Evolutionary conservation across 2,888 invertebrate species (phyloP).

Genomic region (Drosophila pseudotalamancana): DNA sequence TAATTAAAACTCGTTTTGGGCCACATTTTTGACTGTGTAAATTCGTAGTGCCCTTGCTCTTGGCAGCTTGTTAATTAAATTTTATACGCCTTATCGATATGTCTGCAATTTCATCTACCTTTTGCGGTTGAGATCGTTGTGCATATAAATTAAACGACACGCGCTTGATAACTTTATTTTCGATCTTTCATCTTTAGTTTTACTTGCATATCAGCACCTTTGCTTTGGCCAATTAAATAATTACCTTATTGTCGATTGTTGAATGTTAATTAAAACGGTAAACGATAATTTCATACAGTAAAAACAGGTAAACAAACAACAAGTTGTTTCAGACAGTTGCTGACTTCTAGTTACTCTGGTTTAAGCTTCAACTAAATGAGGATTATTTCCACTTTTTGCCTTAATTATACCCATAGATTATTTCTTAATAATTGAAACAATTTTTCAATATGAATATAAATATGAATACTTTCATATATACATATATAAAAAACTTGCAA

Average conservation of each 20-base stretch:
- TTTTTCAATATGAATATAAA: too few relatives aligned
- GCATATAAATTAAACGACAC: constrained; percentile 28
- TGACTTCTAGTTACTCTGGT: too few relatives aligned
- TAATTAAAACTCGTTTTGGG: constrained; percentile 36
- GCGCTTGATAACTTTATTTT: constrained; percentile 19
- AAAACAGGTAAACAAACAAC: too few relatives aligned
- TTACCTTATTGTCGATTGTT: neutral
- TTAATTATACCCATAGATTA: too few relatives aligned
- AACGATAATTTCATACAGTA: neutral
- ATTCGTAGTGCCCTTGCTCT: constrained; percentile 33
- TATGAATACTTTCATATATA: too few relatives aligned
- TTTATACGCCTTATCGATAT: constrained; percentile 39
- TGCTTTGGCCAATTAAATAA: constrained; percentile 7
- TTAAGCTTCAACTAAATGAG: too few relatives aligned
- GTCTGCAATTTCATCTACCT: constrained; percentile 37
- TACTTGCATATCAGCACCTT: constrained; percentile 10
- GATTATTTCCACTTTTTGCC: too few relatives aligned
- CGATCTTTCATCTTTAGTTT: constrained; percentile 24
- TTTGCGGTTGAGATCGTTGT: constrained; percentile 24
- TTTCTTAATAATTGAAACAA: too few relatives aligned
- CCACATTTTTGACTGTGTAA: constrained; percentile 10
- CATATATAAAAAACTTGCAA: too few relatives aligned
- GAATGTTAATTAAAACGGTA: neutral
- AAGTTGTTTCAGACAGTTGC: neutral
- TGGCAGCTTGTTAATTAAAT: constrained; percentile 23